Percentiles rank a stretch among this genome's conserved stretches.
Conservation (phyloP, 2,888 invertebrate genomes). For the Odontomyia ornata region DNA sequence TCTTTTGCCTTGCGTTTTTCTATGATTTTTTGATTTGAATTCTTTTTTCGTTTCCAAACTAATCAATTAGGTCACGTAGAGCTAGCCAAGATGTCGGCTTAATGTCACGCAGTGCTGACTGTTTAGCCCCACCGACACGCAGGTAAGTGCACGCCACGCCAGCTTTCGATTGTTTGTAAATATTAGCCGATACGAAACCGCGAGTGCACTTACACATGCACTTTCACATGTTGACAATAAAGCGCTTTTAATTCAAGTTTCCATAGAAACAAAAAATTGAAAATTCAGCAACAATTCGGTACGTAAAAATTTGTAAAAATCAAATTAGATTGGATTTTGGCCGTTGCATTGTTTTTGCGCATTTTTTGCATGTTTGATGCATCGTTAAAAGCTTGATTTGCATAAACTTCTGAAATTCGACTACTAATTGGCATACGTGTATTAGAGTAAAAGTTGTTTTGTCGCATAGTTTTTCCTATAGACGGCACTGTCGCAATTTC, state of each 20-base stretch:
- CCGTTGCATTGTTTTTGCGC: background rate
- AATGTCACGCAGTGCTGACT: slow-evolving; percentile 74
- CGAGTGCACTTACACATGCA: background rate
- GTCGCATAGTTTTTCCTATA: background rate
- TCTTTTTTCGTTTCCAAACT: slow-evolving; percentile 59
- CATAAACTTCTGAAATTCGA: background rate
- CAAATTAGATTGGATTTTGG: background rate
- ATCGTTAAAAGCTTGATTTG: too few relatives aligned
- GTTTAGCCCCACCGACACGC: slow-evolving; percentile 69
- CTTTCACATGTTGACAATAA: background rate
- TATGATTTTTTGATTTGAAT: slow-evolving; percentile 56
- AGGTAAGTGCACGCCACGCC: slow-evolving; percentile 65
- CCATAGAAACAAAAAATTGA: background rate
- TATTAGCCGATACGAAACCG: background rate
- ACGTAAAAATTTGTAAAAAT: background rate
- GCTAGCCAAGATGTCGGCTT: slow-evolving; percentile 81
- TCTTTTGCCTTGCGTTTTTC: slow-evolving; percentile 47
- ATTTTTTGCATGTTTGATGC: background rate
- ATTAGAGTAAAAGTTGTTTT: background rate
- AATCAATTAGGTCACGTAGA: slow-evolving; percentile 77
- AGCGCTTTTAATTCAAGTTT: background rate
- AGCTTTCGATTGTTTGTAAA: background rate
- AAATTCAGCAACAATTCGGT: background rate
- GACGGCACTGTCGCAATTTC: background rate
- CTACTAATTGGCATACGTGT: background rate